Conservation (phyloP, 2,113 vertebrate genomes). For the Cygnus buccinator region DNA sequence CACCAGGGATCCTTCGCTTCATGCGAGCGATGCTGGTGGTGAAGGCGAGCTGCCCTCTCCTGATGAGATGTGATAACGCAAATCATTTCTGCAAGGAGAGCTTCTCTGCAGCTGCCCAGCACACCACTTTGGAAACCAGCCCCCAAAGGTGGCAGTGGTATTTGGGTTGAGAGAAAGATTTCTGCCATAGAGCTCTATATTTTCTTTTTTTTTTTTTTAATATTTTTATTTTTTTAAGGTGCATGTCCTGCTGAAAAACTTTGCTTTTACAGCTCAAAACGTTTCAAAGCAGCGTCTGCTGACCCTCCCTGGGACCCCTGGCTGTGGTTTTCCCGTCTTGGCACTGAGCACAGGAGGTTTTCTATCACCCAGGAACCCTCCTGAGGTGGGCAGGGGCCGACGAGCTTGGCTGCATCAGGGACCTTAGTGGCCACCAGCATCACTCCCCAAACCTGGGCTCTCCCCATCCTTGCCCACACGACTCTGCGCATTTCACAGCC, state of each 20-base stretch:
- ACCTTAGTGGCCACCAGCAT: rapidly evolving
- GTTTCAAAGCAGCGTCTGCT: rapidly evolving
- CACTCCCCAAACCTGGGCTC: neutral
- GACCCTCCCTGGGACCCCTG: neutral
- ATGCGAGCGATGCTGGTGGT: rapidly evolving
- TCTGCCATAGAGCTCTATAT: neutral
- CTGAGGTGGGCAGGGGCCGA: rapidly evolving
- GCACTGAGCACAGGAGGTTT: neutral
- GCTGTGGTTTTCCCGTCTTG: neutral
- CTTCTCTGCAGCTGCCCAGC: neutral
- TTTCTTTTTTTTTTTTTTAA: neutral
- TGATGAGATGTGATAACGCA: neutral
- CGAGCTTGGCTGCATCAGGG: neutral
- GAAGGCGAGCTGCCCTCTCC: slow-evolving; percentile 18
- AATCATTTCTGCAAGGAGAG: rapidly evolving
- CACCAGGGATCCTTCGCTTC: rapidly evolving
- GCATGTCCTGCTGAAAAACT: neutral
- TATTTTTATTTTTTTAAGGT: neutral
- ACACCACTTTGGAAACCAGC: rapidly evolving
- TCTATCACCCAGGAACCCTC: neutral
- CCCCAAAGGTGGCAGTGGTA: neutral
- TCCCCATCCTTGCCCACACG: neutral
- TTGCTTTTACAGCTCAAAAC: rapidly evolving
- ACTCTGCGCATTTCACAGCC: neutral
- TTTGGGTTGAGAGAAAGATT: rapidly evolving